phyloP scores from a whole-genome alignment of 2,888 invertebrate genomes.

The Hyles lineata region DNA sequence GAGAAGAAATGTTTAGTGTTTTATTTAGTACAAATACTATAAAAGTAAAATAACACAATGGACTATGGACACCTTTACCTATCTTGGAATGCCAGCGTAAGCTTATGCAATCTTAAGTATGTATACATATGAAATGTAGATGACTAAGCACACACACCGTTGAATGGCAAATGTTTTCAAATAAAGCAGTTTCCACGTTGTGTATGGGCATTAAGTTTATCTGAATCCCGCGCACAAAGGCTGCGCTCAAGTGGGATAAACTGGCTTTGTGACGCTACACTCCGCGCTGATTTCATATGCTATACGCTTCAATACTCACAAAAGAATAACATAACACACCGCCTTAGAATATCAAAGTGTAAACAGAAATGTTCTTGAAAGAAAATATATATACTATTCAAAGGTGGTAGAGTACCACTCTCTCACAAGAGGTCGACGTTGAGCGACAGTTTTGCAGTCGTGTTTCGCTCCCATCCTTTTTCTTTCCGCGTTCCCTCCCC shows the following conservation, averaged over 20 bases:
- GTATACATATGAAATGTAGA: not conserved
- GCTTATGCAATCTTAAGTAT: too few relatives aligned
- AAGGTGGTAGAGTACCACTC: too few relatives aligned
- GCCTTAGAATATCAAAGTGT: not conserved
- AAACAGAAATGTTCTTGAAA: not conserved
- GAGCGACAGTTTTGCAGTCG: too few relatives aligned
- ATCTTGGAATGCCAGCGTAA: too few relatives aligned
- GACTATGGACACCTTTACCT: too few relatives aligned
- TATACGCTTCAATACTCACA: conserved; percentile 14
- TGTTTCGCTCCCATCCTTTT: too few relatives aligned
- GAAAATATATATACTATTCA: too few relatives aligned
- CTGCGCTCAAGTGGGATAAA: conserved; percentile 72
- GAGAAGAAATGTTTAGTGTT: too few relatives aligned
- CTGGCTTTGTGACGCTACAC: conserved; percentile 60
- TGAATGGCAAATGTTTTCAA: conserved; percentile 17
- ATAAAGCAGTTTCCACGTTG: conserved; percentile 25
- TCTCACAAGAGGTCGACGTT: too few relatives aligned
- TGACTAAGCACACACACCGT: not conserved
- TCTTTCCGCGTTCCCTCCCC: too few relatives aligned
- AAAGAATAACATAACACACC: conserved; percentile 17
- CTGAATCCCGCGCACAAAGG: conserved; percentile 61
- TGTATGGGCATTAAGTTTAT: conserved; percentile 61
- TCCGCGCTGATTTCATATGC: conserved; percentile 35
- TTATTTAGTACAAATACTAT: too few relatives aligned
- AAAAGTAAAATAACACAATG: too few relatives aligned